Evolutionary conservation across 2,797 vertebrate species (phyloP), one percentile per base, ranked within the genome.

Genomic region (Rhabdomys pumilio): DNA sequence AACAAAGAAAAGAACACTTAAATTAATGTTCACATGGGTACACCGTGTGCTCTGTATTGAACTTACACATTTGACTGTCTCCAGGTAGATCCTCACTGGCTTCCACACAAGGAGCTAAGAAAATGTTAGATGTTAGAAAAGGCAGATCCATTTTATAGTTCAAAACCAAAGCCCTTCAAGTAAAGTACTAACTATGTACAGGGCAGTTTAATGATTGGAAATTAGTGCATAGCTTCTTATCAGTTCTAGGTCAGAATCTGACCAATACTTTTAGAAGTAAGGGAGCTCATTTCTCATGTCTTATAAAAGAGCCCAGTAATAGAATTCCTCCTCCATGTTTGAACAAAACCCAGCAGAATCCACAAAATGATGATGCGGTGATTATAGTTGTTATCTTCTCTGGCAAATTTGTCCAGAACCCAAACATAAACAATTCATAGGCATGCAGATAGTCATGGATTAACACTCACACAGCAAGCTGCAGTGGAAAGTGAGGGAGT

Each of bases 221-320:
- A 88, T 63, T 50, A 50, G 95, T 38, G 44, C 22, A 47, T 85
- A 75, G 6, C 29, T 61, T 82, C 92, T 90, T 82, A 93, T 76
- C 77, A 65, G 3, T n/a, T 4, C 29, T 77, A 94, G 93, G 89
- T 94, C 75, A 91, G 80, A 95, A 67, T 88, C 92, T 94, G 72
- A 44, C 69, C 82, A 69, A 50, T 41, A 22, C 44, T 72, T 82
- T 82, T 72, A 65, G 76, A 89, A 69, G 11, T 57, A 41, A 76
- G 55, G 59, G 50, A 14, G 4, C 10, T 93, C 41, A 88, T 93
- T 95, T 96, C n/a, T 97, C 31, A 1, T 83, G 12, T 50, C 34
- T 38, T 94, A 15, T 92, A 38, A 26, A 65, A 26, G 65, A 86
- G 50, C 69, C 76, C 31, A 57, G 69, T 72, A 84, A 89, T 83